These are phyloP conservation scores for Tiliacea citrago DNA, from an alignment of 2,888 invertebrate genomes.

Conservation along the genomic window DNA sequence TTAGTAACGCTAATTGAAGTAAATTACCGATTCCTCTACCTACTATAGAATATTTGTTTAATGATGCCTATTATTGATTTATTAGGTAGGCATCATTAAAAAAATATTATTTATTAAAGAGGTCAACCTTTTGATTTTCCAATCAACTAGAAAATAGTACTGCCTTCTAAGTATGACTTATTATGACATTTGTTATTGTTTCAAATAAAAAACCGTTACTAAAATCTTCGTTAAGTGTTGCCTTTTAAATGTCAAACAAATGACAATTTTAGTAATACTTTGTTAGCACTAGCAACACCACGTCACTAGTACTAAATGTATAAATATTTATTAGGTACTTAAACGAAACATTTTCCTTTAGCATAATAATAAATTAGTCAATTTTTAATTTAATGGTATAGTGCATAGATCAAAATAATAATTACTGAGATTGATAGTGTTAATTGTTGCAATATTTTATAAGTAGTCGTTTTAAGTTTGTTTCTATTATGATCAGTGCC, in stretches of 20 bases:
- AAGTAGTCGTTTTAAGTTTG: conserved; percentile 71
- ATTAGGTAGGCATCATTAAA: too few relatives aligned
- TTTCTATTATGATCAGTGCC: conserved; percentile 74
- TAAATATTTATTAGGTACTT: conserved; percentile 69
- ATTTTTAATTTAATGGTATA: conserved; percentile 77
- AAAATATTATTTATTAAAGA: too few relatives aligned
- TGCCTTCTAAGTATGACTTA: conserved; percentile 1
- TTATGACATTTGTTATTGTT: not conserved
- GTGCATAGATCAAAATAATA: conserved; percentile 72
- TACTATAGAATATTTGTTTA: conserved; percentile 8
- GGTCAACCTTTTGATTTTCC: conserved; percentile 8
- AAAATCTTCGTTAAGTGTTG: conserved; percentile 54
- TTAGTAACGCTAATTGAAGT: conserved; percentile 44
- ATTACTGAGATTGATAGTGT: conserved; percentile 82
- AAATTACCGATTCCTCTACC: conserved; percentile 9
- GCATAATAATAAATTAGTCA: conserved; percentile 87
- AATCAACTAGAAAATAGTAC: not conserved
- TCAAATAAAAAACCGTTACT: conserved; percentile 37
- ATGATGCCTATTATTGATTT: conserved; percentile 16
- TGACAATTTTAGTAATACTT: conserved; percentile 41
- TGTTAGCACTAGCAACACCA: conserved; percentile 65
- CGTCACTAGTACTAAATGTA: conserved; percentile 72
- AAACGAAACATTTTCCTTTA: conserved; percentile 72
- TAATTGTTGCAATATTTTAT: conserved; percentile 80
- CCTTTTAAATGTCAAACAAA: conserved; percentile 18